Base-by-base conservation (phyloP, 2,113 vertebrate species). In the Petrocephalus zakoni region DNA sequence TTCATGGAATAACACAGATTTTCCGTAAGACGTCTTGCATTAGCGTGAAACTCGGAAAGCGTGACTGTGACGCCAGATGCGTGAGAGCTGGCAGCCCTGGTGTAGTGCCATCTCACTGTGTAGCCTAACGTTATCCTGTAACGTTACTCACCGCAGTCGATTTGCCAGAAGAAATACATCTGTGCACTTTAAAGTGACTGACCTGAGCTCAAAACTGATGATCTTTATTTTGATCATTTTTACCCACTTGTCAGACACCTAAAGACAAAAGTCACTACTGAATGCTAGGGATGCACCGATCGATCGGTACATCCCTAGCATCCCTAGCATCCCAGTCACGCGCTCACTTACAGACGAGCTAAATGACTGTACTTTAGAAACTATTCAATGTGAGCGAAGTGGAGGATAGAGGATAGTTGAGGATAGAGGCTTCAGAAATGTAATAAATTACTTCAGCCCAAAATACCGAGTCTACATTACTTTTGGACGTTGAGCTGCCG, bases 91-190 rank as follows among this genome's bases (percentile, higher is more conserved):
- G 61, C 61, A 64, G 1, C 10, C 9, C n/a, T 29, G 61, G n/a
- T 68, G 72, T 19, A 42, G 72, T 78, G 72, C 34, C 15, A 78
- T 78, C 72, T 78, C 34, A 17, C 72, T 78, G 72, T 5, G 5
- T 19, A 68, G 3, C 34, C 72, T 42, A 11, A 5, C 34, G 7
- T 78, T 78, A 21, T 78, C 34, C 72, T 5, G 17, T 42, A 78
- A 78, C 13, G 34, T 29, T 37, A 2, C 6, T 42, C 72, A 37
- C 34, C 19, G 72, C 17, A 78, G 34, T 42, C 15, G 34, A 42
- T 78, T 78, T 78, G 88, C 91, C 92, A 89, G 90, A 89, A 93
- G 91, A 89, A 89, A 86, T 92, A 49, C 64, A 88, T 89, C 90
- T 87, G 58, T 56, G 61, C 89, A 53, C 87, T 87, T 78, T 89